Conservation (phyloP, 2,888 invertebrate genomes). For the Drymonia ruficornis region DNA sequence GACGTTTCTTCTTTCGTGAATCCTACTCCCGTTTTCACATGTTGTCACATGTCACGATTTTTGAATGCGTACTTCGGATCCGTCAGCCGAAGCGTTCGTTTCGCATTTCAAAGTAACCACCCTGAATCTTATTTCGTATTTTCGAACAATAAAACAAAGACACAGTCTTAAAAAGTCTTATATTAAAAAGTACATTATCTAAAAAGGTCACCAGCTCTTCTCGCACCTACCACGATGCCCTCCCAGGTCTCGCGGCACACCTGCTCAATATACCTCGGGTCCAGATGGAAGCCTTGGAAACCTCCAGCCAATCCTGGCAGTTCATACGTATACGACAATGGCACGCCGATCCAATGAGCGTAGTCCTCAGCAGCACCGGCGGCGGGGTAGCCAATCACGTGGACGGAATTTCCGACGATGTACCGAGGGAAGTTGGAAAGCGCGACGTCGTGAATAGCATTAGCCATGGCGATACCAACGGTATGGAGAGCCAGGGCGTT, state of each 20-base stretch:
- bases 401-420: conserved; percentile 78
- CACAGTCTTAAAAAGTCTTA: too few relatives aligned
- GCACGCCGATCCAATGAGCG: conserved; percentile 82
- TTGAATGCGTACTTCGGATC: too few relatives aligned
- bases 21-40: too few relatives aligned
- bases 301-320: conserved; percentile 82
- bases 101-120: too few relatives aligned
- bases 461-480: conserved; percentile 67
- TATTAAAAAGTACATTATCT: conserved; percentile 7
- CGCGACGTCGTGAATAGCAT: conserved; percentile 60
- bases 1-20: too few relatives aligned
- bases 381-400: conserved; percentile 81
- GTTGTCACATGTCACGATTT: too few relatives aligned
- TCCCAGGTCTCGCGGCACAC: conserved; percentile 86
- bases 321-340: conserved; percentile 87
- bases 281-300: conserved; percentile 82
- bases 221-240: conserved; percentile 79
- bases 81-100: too few relatives aligned
- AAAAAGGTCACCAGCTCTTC: conserved; percentile 53
- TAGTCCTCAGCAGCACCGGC: conserved; percentile 88
- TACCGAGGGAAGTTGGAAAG: conserved; percentile 71
- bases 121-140: too few relatives aligned
- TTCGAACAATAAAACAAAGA: too few relatives aligned
- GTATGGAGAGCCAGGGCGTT: conserved; percentile 75
- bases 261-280: conserved; percentile 80